phyloP scores from a whole-genome alignment of 64 coral and sea anemone species.

The Cladopsammia gracilis region DNA sequence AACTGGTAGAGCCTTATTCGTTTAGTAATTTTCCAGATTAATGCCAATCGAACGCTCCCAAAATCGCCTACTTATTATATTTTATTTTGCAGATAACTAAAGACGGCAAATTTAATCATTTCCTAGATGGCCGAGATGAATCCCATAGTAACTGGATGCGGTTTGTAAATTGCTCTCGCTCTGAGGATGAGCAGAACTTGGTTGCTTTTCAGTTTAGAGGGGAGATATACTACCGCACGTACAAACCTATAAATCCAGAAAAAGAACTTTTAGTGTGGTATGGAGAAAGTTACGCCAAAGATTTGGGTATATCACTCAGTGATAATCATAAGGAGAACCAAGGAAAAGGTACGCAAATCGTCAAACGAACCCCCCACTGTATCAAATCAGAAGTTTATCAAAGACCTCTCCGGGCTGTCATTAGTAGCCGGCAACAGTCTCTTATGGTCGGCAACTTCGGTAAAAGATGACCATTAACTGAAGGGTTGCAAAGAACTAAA shows the following conservation, averaged over 20 bases:
- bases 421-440: no score
- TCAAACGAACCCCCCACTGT: no score
- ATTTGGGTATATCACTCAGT: conserved; percentile 53
- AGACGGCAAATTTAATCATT: conserved; percentile 80
- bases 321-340: neutral
- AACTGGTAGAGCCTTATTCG: no score
- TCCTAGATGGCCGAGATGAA: conserved; percentile 71
- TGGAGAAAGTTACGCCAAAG: conserved; percentile 80
- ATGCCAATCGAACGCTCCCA: no score
- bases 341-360: no score
- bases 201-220: conserved; percentile 81
- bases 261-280: conserved; percentile 85
- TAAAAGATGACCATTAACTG: no score
- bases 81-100: conserved; percentile 44
- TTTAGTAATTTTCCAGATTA: no score
- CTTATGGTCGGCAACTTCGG: no score
- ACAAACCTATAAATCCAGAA: conserved; percentile 71
- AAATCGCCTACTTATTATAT: neutral
- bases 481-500: no score
- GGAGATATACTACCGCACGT: conserved; percentile 76
- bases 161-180: conserved; percentile 85
- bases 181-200: conserved; percentile 82
- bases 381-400: no score
- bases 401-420: no score
- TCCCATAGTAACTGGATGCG: conserved; percentile 81